Evolutionary conservation across 2,888 invertebrate genomes (phyloP).

Genomic region (Phytoseiulus persimilis): DNA sequence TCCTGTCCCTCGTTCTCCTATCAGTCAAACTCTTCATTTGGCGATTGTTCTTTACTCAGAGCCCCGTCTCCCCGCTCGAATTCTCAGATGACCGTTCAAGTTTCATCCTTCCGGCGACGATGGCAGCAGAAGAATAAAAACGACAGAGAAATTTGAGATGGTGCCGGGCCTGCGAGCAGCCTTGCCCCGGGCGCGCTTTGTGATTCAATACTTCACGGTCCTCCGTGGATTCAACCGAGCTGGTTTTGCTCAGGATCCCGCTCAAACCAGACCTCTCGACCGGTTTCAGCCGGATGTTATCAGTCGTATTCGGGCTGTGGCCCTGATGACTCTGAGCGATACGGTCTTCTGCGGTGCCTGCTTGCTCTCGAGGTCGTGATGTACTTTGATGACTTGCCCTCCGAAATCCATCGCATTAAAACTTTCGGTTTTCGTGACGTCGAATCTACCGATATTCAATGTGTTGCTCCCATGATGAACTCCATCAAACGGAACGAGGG

Average conservation of each 20-base stretch:
- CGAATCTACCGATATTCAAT: too few relatives aligned
- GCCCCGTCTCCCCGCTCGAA: neutral
- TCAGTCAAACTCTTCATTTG: neutral
- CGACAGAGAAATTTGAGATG: neutral
- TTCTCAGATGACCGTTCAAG: neutral
- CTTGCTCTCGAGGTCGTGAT: too few relatives aligned
- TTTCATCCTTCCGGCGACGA: neutral
- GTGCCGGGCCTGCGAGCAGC: neutral
- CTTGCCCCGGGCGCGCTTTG: neutral
- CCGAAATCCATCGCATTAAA: too few relatives aligned
- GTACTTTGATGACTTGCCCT: too few relatives aligned
- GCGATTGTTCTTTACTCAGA: neutral
- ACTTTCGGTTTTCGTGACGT: too few relatives aligned
- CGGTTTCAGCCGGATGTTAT: too few relatives aligned
- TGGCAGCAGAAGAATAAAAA: neutral
- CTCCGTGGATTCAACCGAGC: neutral
- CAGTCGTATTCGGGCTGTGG: too few relatives aligned
- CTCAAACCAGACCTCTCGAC: too few relatives aligned
- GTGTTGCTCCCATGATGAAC: too few relatives aligned
- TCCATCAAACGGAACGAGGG: too few relatives aligned
- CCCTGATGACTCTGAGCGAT: too few relatives aligned
- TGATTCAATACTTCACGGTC: neutral
- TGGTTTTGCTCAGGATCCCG: neutral
- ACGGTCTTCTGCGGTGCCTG: too few relatives aligned
- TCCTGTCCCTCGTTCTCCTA: neutral